Conservation (phyloP, 2,113 vertebrate genomes). For the Seriola quinqueradiata region DNA sequence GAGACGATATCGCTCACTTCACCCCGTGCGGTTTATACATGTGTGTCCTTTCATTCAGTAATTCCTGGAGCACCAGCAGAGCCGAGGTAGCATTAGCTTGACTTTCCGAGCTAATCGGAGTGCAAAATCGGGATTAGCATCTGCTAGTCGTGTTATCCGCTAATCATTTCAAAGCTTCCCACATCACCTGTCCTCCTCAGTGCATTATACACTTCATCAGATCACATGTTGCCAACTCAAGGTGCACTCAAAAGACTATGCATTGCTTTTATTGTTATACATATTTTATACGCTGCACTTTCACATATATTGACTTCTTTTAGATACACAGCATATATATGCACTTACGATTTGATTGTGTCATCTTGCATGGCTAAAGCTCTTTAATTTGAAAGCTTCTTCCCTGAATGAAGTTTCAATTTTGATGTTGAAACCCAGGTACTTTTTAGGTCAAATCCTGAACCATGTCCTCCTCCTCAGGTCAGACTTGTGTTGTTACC, state of each 20-base stretch:
- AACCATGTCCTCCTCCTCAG: not conserved
- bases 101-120: slow-evolving; percentile 46
- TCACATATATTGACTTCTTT: slow-evolving; percentile 1
- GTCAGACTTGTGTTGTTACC: slow-evolving; percentile 19
- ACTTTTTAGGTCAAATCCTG: not conserved
- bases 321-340: too few species aligned
- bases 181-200: slow-evolving; percentile 1
- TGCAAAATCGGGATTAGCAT: slow-evolving; percentile 50
- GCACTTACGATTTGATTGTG: not conserved
- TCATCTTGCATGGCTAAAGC: not conserved
- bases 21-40: not conserved
- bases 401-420: not conserved
- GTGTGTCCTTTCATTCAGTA: not conserved
- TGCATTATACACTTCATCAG: slow-evolving; percentile 3
- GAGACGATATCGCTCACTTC: not conserved
- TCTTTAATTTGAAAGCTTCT: not conserved
- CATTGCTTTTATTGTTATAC: slow-evolving; percentile 17
- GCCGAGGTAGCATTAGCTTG: slow-evolving; percentile 26
- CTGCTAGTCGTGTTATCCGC: slow-evolving; percentile 25
- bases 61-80: not conserved
- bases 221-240: not conserved
- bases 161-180: slow-evolving; percentile 51
- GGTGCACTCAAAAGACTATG: slow-evolving; percentile 7
- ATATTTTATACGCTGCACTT: slow-evolving; percentile 47
- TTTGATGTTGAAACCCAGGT: not conserved